Evolutionary conservation across 2,113 vertebrate genomes (phyloP), one percentile per base, ranked within the genome.

Genomic region (Gallinago paraguaiae): DNA sequence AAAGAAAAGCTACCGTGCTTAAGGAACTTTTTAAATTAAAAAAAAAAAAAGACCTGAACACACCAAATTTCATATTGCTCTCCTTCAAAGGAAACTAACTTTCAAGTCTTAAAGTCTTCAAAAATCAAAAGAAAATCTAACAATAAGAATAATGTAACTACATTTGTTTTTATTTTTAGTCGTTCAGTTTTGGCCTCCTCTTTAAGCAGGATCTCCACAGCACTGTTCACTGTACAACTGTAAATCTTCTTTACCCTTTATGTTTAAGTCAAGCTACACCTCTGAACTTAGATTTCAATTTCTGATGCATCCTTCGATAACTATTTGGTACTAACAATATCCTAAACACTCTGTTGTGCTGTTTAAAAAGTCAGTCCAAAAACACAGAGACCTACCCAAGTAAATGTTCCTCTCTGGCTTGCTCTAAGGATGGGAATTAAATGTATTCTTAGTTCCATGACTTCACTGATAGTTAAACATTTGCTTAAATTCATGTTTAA

Each of bases 51-150:
- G 20, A 46, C 25, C 17, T 65, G 79, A 68, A 13, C 46, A 77
- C 41, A 68, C 16, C 13, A 10, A 65, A 84, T 72, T 91, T 92
- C 67, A 79, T n/a, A 71, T 7, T 57, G 48, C 28, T 76, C 27
- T 88, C 27, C 54, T 84, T 82, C 95, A 93, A 82, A 76, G 61
- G 39, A 86, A 94, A 76, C 39, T 68, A 72, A 92, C 48, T 74
- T 79, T 59, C 57, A 77, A 84, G 28, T 11, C n/a, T 76, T 59
- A 61, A 74, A 82, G 31, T 11, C 35, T 94, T 75, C 2, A 48
- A 90, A 82, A 81, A 86, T 17, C 9, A 41, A 43, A 76, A 70
- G 2, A 57, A 88, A 92, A 93, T 78, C 7, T 0, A 83, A 67
- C 12, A 50, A 60, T 14, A 76, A 79, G 31, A 85, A 76, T 37